Conservation (phyloP, 2,113 vertebrate species). For the Diphyllodes magnificus region DNA sequence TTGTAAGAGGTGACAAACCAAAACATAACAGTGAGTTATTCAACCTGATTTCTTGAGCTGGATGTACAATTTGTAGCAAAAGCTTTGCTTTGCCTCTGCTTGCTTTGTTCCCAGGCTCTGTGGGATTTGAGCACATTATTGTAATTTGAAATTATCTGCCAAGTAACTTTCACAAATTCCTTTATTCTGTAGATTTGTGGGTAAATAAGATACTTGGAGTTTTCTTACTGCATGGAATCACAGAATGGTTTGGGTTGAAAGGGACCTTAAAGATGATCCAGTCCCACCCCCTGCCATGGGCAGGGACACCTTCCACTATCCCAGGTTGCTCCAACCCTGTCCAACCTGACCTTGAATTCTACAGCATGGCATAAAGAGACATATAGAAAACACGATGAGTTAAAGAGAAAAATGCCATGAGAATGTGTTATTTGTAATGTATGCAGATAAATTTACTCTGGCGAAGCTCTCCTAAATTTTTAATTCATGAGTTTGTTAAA, state of each 20-base stretch:
- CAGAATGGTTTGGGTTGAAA: background rate
- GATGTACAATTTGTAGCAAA: background rate
- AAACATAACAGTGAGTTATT: background rate
- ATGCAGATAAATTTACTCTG: slow-evolving; percentile 6
- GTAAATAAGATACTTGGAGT: background rate
- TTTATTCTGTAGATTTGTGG: background rate
- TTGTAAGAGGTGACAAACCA: background rate
- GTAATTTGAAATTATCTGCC: background rate
- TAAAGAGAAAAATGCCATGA: background rate
- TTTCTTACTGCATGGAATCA: background rate
- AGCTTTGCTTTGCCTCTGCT: background rate
- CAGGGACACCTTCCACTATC: background rate
- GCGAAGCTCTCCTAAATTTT: slow-evolving; percentile 1
- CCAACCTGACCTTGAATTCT: background rate
- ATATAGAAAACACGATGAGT: background rate
- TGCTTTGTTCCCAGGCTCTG: background rate
- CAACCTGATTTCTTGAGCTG: background rate
- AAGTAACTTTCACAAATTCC: background rate
- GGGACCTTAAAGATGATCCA: background rate
- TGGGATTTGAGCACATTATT: background rate
- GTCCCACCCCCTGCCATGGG: background rate
- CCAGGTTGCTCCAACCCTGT: background rate
- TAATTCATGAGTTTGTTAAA: slow-evolving; percentile 49
- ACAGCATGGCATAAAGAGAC: background rate
- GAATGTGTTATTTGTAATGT: background rate